These are phyloP conservation scores for Zaprionus nigranus DNA, from an alignment of 1,140 invertebrate genomes.

Conservation along the genomic window DNA sequence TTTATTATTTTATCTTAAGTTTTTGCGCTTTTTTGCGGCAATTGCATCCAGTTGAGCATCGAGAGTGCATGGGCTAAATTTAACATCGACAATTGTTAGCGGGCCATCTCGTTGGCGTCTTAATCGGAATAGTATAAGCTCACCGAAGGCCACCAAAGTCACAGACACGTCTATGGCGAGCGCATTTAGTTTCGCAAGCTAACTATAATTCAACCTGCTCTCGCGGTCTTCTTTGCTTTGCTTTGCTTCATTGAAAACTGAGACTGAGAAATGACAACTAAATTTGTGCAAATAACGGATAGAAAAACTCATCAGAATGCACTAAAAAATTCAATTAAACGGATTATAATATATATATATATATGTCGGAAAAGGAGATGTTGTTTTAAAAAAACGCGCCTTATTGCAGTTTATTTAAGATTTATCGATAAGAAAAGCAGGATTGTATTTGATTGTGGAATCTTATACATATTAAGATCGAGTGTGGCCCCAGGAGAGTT, in stretches of 20 bases:
- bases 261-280: constrained; percentile 5
- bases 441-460: no score
- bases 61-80: constrained; percentile 14
- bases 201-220: constrained; percentile 12
- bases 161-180: neutral
- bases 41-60: constrained; percentile 9
- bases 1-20: neutral
- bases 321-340: neutral
- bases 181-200: constrained; percentile 10
- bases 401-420: no score
- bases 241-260: neutral
- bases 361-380: no score
- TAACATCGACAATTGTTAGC: constrained; percentile 28
- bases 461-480: no score
- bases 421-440: no score
- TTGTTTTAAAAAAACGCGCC: no score
- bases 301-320: neutral
- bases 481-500: no score
- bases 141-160: constrained; percentile 7
- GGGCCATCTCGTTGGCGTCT: constrained; percentile 8
- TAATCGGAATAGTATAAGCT: constrained; percentile 17
- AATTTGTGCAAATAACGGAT: constrained; percentile 10
- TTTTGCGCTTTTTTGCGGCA: constrained; percentile 8
- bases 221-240: neutral
- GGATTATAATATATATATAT: no score